phyloP scores from a whole-genome alignment of 1,140 invertebrate genomes.

The Caenorhabditis latens region DNA sequence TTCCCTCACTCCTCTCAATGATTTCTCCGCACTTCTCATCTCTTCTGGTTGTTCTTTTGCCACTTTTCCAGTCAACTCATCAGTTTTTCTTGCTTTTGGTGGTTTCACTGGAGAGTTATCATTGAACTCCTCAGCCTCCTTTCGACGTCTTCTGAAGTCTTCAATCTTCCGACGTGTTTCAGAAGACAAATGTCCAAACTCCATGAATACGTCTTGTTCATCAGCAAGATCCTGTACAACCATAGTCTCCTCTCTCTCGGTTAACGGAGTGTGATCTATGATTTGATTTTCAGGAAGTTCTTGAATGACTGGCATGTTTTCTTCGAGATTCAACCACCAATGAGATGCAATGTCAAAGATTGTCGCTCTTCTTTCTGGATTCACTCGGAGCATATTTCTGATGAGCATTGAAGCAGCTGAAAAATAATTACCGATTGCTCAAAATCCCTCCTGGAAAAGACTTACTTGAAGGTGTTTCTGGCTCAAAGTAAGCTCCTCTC shows the following conservation, averaged over 20 bases:
- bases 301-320: constrained; percentile 78
- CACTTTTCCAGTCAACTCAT: constrained; percentile 57
- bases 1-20: constrained; percentile 64
- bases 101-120: constrained; percentile 77
- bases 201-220: constrained; percentile 78
- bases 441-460: constrained; percentile 59
- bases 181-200: constrained; percentile 75
- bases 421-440: constrained; percentile 70
- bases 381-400: constrained; percentile 91
- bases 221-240: constrained; percentile 77
- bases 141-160: constrained; percentile 70
- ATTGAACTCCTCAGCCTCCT: constrained; percentile 78
- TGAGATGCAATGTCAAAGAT: constrained; percentile 94
- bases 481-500: constrained; percentile 95
- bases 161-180: constrained; percentile 68
- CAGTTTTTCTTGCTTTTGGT: constrained; percentile 70
- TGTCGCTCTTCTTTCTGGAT: constrained; percentile 88
- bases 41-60: constrained; percentile 59
- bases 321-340: constrained; percentile 89
- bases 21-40: constrained; percentile 74
- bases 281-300: constrained; percentile 78
- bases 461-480: constrained; percentile 90
- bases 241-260: constrained; percentile 77
- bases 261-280: constrained; percentile 75
- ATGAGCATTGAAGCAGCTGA: constrained; percentile 92